A percentile compares a stretch with the other conserved stretches of the same genome.
phyloP scores from a whole-genome alignment of 2,888 invertebrate species.

The Coleophora deauratella region DNA sequence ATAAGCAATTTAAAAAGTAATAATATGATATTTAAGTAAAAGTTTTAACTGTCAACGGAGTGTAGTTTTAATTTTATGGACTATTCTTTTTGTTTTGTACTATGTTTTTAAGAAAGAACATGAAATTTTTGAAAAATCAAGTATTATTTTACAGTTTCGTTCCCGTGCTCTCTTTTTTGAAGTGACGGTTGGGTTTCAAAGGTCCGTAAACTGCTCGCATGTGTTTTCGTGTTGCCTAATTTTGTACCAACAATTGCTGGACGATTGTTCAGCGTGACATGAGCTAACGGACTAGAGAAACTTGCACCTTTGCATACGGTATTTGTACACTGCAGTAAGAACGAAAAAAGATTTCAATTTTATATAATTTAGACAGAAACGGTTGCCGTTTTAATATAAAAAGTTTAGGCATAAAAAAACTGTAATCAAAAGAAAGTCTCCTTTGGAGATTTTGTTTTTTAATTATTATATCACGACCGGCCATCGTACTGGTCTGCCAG shows the following conservation, averaged over 20 bases:
- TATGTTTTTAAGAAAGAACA: slow-evolving; percentile 25
- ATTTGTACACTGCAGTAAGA: slow-evolving; percentile 4
- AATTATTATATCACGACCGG: too few species aligned
- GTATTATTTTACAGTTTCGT: slow-evolving; percentile 13
- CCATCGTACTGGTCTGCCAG: slow-evolving; percentile 22
- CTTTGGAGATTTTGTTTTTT: too few species aligned
- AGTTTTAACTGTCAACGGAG: slow-evolving; percentile 11
- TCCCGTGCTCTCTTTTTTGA: neutral
- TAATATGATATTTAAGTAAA: neutral
- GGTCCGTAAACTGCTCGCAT: neutral
- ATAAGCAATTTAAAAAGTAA: neutral
- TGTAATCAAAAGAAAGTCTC: too few species aligned
- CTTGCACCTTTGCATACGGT: neutral
- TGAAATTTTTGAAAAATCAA: slow-evolving; percentile 28
- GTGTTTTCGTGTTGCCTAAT: neutral
- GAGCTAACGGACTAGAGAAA: slow-evolving; percentile 11
- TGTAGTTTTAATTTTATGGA: slow-evolving; percentile 11
- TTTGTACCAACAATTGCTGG: slow-evolving; percentile 34
- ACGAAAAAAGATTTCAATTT: too few species aligned
- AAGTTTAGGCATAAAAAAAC: too few species aligned
- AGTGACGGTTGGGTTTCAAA: neutral
- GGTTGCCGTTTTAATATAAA: too few species aligned
- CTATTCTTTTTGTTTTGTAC: neutral
- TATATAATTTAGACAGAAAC: too few species aligned
- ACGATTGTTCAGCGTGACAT: slow-evolving; percentile 27